Evolutionary conservation across 1,140 invertebrate species (phyloP), one percentile per base, ranked within the genome.

Genomic region (Zaprionus davidi): DNA sequence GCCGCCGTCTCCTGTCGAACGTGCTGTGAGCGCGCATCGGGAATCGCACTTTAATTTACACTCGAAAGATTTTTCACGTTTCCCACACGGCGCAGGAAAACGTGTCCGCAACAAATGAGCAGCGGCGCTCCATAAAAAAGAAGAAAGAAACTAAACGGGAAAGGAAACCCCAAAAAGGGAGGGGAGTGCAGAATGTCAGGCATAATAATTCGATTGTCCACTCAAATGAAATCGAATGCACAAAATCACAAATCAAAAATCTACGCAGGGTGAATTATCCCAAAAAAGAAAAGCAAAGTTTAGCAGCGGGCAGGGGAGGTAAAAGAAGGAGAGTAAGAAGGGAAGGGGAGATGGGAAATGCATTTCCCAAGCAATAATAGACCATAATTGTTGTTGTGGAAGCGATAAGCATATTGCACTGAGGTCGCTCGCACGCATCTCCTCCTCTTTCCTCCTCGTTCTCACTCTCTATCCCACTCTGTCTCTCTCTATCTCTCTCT

Each of bases 31-130:
- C 67, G 78, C 81, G 84, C 84, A 81, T 81, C 57, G 73, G 69
- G 56, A 78, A 81, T 73, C 81, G 59, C 76, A 79, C 73, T 85
- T 85, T 75, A 79, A 90, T 85, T 81, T 58, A 79, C 79, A 81
- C 79, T 81, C 65, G 77, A 81, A 70, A 79, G 77, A 76, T 22
- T 81, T 76, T 71, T 73, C 76, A 81, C 71, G 71, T 59, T 79
- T 81, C 67, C 46, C 76, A 74, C 71, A 78, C 71, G 53, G 64
- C 58, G 78, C 46, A 13, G 53, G 60, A 58, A 81, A 88, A 88
- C 85, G 85, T 88, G 85, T 85, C 81, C 85, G 81, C 85, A 88
- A 90, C 85, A 88, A 90, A 88, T 90, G 85, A 88, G 85, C 85
- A 88, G 72, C 72, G 72, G 60, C 63, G 71, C 22, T 41, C 70